Base-by-base conservation (phyloP, 2,888 invertebrate genomes). In the Tiliacea citrago region DNA sequence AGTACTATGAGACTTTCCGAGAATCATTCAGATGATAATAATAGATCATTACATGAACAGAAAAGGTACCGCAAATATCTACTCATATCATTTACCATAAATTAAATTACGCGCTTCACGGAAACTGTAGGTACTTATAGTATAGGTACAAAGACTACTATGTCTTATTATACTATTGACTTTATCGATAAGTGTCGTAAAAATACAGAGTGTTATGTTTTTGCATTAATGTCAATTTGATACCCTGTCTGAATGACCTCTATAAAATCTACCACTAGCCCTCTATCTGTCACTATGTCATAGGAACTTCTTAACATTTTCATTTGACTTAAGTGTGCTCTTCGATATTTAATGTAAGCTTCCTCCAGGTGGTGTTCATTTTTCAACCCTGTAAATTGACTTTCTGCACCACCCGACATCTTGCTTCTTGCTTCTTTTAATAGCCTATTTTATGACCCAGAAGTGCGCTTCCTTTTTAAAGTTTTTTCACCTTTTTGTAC, bases 371-470 rank as follows among this genome's bases (percentile, higher is more conserved):
- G 21, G 29, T 51, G 21, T 58, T 58, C 29, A 9, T 55, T 73
- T 75, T 61, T 35, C 10, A 21, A 24, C 16, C 21, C 42, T 6
- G 35, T 60, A 68, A 55, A 55, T 53, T 60, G 53, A 21, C 24
- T 53, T 42, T 12, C 24, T 24, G 24, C 53, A 16, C 49, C 12
- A 49, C 58, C 53, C 45, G 51, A 66, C 66, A 67, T 77, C 66
- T 55, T 55, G 61, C 83, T 55, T 77, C 66, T 55, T 55, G 61
- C 83, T 55, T 53, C 53, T 68, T 62, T 67, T 83, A 79, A 77
- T 63, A 58, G 67, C 35, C 35, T 55, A 24, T 78, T 83, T 82
- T 82, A 82, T 67, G 78, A 61, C 51, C 47, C 63, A 68, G n/a
- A 62, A 79, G 62, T 55, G 49, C 29, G 53, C 29, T 63, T 57